Evolutionary conservation across 2,888 invertebrate genomes (phyloP).

Genomic region (Automeris io): DNA sequence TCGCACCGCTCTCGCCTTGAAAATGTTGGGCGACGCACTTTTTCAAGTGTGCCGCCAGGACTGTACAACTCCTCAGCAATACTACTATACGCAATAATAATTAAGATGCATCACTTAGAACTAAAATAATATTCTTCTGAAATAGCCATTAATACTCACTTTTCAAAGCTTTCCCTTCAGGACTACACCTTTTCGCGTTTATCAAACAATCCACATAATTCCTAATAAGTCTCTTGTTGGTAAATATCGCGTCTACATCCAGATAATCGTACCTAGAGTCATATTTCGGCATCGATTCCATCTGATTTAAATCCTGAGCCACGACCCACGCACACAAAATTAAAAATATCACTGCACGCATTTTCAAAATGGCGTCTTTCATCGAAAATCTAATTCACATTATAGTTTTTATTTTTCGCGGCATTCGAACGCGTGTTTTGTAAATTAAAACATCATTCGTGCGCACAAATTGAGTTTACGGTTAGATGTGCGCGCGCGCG

Average conservation of each 20-base stretch:
- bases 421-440: slow-evolving; percentile 15
- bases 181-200: slow-evolving; percentile 81
- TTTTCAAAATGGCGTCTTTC: slow-evolving; percentile 26
- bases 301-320: slow-evolving; percentile 46
- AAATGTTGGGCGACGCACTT: too few relatives aligned
- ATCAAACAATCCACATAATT: slow-evolving; percentile 84
- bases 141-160: slow-evolving; percentile 74
- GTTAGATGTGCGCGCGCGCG: slow-evolving; percentile 33
- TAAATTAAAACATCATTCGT: slow-evolving; percentile 24
- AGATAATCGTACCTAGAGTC: slow-evolving; percentile 81
- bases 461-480: slow-evolving; percentile 30
- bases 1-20: too few relatives aligned
- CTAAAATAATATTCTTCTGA: not conserved
- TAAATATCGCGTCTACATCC: slow-evolving; percentile 81
- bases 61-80: too few relatives aligned
- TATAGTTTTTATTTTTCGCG: slow-evolving; percentile 5
- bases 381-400: slow-evolving; percentile 15
- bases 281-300: slow-evolving; percentile 61
- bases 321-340: slow-evolving; percentile 43
- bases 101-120: not conserved
- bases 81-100: not conserved
- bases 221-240: slow-evolving; percentile 81
- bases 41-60: too few relatives aligned
- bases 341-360: slow-evolving; percentile 46
- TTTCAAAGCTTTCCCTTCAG: slow-evolving; percentile 83